Percentiles rank a stretch among this genome's conserved stretches.
These are phyloP conservation scores for Xenopus petersii DNA, from an alignment of 2,797 vertebrate species.

Conservation along the genomic window DNA sequence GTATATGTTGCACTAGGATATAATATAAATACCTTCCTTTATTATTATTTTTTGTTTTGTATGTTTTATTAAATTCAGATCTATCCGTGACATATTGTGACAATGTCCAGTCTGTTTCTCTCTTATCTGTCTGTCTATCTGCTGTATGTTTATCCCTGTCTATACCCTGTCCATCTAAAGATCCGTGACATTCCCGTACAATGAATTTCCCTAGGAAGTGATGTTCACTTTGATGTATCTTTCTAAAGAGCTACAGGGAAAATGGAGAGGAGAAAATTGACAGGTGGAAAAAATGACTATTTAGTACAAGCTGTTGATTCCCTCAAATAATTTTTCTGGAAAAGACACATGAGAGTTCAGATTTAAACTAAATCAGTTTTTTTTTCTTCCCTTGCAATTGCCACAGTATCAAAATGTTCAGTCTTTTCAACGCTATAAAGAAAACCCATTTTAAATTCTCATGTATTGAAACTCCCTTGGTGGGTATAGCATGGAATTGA, in stretches of 20 bases:
- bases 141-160: neutral
- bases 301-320: slow-evolving; percentile 43
- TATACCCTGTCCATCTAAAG: slow-evolving; percentile 31
- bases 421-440: slow-evolving; percentile 7
- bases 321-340: slow-evolving; percentile 29
- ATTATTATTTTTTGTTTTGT: neutral
- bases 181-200: slow-evolving; percentile 26
- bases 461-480: slow-evolving; percentile 16
- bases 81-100: no score
- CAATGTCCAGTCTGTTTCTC: neutral
- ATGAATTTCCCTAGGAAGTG: slow-evolving; percentile 46
- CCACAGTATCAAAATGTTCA: slow-evolving; percentile 28
- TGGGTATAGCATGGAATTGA: slow-evolving; percentile 10
- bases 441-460: slow-evolving; percentile 13
- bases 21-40: no score
- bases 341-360: slow-evolving; percentile 45
- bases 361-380: slow-evolving; percentile 45
- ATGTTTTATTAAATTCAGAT: no score
- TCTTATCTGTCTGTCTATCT: neutral
- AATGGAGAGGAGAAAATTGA: slow-evolving; percentile 28
- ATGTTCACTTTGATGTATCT: slow-evolving; percentile 44
- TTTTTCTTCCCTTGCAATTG: slow-evolving; percentile 18
- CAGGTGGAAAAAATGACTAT: slow-evolving; percentile 43
- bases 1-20: no score
- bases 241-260: slow-evolving; percentile 32